These are phyloP conservation scores for Umimayanthus chanpuru DNA, from an alignment of 92 coral and sea anemone genomes.

Conservation along the genomic window DNA sequence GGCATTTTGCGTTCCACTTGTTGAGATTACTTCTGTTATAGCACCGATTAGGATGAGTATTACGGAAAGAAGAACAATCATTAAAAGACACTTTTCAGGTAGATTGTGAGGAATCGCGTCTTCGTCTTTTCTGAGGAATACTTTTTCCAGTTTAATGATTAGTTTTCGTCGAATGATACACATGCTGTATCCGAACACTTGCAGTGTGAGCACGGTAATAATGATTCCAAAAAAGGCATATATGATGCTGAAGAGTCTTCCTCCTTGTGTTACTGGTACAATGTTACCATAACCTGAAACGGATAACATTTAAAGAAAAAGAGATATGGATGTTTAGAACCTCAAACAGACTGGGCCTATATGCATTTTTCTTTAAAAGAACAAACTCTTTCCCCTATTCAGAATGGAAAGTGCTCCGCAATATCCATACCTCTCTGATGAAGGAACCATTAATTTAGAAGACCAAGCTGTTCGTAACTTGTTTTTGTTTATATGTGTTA, in stretches of 20 bases:
- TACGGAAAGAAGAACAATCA: neutral
- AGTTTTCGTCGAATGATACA: neutral
- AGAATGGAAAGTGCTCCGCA: no score
- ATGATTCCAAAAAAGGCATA: slow-evolving; percentile 32
- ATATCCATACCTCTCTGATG: no score
- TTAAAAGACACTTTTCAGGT: slow-evolving; percentile 24
- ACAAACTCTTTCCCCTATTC: no score
- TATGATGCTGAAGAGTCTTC: slow-evolving; percentile 21
- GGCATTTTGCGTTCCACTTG: neutral
- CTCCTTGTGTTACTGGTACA: slow-evolving; percentile 28
- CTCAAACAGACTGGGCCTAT: no score
- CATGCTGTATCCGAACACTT: neutral
- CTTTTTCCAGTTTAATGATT: neutral
- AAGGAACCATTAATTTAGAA: no score
- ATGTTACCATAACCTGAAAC: slow-evolving; percentile 37
- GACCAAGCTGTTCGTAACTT: no score
- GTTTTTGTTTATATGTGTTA: no score
- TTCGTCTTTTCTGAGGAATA: neutral
- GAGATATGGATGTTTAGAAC: no score
- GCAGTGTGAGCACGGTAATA: neutral
- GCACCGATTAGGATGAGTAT: slow-evolving; percentile 5
- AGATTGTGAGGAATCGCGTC: neutral
- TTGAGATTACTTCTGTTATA: neutral
- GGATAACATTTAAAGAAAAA: neutral
- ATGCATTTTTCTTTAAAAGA: no score